Evolutionary conservation across 2,888 invertebrate species (phyloP).

Genomic region (Tenthredo notha): DNA sequence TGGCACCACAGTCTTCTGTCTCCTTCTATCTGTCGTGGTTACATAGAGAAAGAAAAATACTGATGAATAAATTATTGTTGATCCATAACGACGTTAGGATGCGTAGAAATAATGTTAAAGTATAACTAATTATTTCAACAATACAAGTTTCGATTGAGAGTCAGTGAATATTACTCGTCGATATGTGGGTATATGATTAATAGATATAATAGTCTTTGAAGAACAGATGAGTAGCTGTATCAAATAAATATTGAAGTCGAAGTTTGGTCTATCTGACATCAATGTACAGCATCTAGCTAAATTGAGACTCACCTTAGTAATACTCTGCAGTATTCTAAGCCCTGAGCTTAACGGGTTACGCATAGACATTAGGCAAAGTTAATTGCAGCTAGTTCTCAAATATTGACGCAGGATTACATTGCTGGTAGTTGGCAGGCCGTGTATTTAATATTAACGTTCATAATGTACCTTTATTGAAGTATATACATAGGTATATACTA

Average conservation of each 20-base stretch:
- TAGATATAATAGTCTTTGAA: not conserved
- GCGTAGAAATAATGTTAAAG: not conserved
- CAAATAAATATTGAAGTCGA: not conserved
- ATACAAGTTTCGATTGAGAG: not conserved
- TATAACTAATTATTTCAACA: not conserved
- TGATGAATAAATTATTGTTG: not conserved
- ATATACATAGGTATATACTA: not conserved
- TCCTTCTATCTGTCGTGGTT: no score
- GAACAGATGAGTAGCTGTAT: not conserved
- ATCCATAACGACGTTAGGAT: not conserved
- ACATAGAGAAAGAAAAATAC: no score
- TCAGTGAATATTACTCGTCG: not conserved
- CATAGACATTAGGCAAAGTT: constrained; percentile 1
- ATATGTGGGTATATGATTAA: not conserved
- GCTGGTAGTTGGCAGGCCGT: not conserved
- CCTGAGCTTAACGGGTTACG: not conserved
- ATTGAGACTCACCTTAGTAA: not conserved
- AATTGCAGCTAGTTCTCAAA: constrained; percentile 21
- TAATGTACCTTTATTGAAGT: not conserved
- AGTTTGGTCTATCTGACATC: not conserved
- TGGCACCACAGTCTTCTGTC: no score
- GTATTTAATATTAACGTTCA: not conserved
- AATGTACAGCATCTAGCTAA: not conserved
- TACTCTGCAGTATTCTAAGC: not conserved
- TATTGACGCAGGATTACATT: constrained; percentile 32